Evolutionary conservation across 1,140 invertebrate species (phyloP).

Genomic region (Bombus sibiricus): DNA sequence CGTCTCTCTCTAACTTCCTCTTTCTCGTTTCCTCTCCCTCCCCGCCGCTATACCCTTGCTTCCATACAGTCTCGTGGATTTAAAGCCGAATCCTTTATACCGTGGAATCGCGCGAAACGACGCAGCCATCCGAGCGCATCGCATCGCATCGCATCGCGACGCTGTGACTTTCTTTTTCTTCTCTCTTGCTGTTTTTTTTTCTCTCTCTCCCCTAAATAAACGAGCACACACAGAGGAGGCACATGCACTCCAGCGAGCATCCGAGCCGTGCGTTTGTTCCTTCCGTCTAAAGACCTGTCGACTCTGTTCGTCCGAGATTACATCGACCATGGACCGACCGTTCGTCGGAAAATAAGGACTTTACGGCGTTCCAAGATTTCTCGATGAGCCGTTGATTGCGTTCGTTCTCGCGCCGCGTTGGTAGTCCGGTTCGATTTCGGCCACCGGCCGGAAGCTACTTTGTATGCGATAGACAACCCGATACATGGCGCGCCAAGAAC

Average conservation of each 20-base stretch:
- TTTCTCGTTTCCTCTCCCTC: background rate
- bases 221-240: background rate
- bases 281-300: background rate
- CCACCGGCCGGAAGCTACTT: background rate
- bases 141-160: slow-evolving; percentile 40
- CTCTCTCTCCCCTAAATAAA: background rate
- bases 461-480: background rate
- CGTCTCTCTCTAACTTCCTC: background rate
- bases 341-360: background rate
- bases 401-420: background rate
- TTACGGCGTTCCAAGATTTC: background rate
- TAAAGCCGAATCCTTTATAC: slow-evolving; percentile 62
- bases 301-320: background rate
- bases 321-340: background rate
- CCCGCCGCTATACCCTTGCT: background rate
- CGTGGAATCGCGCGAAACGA: slow-evolving; percentile 51
- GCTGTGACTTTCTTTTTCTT: background rate
- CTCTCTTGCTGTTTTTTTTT: background rate
- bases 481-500: too few relatives aligned
- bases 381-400: background rate
- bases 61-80: slow-evolving; percentile 50
- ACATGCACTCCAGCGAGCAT: background rate
- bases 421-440: background rate
- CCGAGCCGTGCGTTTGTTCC: too few relatives aligned
- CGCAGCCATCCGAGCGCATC: slow-evolving; percentile 32